Evolutionary conservation across 2,113 vertebrate species (phyloP).

Genomic region (Pygoscelis antarcticus): DNA sequence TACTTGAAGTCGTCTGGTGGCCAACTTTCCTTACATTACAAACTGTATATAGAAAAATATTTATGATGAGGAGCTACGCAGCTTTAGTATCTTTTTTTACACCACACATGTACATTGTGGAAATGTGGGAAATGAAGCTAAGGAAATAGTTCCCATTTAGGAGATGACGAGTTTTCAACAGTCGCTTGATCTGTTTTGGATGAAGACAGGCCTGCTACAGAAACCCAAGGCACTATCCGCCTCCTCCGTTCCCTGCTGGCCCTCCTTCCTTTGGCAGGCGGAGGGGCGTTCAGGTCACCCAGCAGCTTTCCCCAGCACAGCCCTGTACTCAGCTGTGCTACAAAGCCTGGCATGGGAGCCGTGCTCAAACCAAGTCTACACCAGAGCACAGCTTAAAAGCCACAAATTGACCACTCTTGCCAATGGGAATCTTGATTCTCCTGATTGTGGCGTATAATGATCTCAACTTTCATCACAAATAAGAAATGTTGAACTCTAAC

Average conservation of each 20-base stretch:
- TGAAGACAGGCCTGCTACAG: neutral
- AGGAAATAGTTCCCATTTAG: neutral
- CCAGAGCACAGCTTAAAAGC: neutral
- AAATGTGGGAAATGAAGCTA: neutral
- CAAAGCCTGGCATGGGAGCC: neutral
- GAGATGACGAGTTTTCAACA: neutral
- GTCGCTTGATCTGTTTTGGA: neutral
- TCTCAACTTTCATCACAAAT: neutral
- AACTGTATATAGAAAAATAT: neutral
- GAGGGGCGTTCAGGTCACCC: neutral
- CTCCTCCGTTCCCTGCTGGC: neutral
- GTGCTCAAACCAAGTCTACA: neutral
- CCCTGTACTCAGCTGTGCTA: neutral
- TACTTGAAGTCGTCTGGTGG: neutral
- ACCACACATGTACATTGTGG: neutral
- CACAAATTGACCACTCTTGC: neutral
- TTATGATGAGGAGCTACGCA: neutral
- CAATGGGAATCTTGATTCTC: neutral
- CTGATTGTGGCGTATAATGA: neutral
- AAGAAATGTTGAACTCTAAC: neutral
- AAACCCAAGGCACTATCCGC: neutral
- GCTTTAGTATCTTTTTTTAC: neutral
- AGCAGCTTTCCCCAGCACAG: neutral
- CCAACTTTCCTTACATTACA: neutral
- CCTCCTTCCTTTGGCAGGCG: neutral